These are phyloP conservation scores for Belonocnema kinseyi DNA, from an alignment of 1,140 invertebrate species.

Conservation along the genomic window DNA sequence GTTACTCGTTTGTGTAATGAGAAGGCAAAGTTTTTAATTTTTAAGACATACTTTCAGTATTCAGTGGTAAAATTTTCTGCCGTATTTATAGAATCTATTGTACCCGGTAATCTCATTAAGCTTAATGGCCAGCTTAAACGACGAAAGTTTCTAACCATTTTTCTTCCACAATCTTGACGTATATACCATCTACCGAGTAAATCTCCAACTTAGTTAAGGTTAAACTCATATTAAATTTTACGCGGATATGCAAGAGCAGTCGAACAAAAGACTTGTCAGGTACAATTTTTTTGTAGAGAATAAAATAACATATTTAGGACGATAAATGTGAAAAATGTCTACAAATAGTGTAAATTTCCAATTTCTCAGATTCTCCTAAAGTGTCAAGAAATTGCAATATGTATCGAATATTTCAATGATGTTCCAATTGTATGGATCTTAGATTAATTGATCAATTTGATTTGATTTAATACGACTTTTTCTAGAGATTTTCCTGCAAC, in stretches of 20 bases:
- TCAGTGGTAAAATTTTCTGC: constrained; percentile 51
- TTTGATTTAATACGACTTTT: too few relatives aligned
- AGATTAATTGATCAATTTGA: too few relatives aligned
- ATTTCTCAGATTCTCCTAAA: too few relatives aligned
- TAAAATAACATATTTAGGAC: not conserved
- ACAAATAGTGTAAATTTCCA: too few relatives aligned
- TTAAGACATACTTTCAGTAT: not conserved
- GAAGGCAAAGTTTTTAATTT: not conserved
- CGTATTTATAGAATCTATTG: constrained; percentile 57
- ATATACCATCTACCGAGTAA: constrained; percentile 12
- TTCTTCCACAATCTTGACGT: constrained; percentile 54
- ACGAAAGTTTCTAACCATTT: constrained; percentile 57
- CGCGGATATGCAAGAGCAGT: constrained; percentile 16
- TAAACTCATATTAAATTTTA: constrained; percentile 30
- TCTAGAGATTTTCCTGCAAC: too few relatives aligned
- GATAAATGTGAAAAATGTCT: not conserved
- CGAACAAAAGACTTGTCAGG: not conserved
- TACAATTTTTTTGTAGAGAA: not conserved
- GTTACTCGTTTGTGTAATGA: constrained; percentile 30
- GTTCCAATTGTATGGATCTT: too few relatives aligned
- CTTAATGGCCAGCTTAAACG: constrained; percentile 60
- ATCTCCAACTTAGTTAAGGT: constrained; percentile 28
- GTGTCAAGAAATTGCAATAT: too few relatives aligned
- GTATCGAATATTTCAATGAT: too few relatives aligned
- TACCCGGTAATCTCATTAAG: constrained; percentile 63